Percentiles rank a stretch among this genome's conserved stretches.
Conservation (phyloP, 2,797 vertebrate species). For the Notamacropus eugenii region DNA sequence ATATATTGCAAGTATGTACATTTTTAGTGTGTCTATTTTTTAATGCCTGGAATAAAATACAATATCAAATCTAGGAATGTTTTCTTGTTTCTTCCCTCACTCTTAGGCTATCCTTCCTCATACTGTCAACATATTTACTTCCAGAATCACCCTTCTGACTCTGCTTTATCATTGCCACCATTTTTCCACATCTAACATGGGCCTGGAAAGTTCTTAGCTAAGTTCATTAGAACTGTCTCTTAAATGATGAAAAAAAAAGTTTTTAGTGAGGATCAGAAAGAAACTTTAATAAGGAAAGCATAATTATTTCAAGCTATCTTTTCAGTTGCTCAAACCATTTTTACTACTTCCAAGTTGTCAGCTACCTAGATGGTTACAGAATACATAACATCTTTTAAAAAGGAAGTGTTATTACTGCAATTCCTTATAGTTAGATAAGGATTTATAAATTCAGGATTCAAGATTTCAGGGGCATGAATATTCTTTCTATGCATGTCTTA, state of each 20-base stretch:
- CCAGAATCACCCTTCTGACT: not conserved
- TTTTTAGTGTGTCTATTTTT: not conserved
- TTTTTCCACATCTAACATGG: not conserved
- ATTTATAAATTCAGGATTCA: not conserved
- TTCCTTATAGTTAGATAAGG: not conserved
- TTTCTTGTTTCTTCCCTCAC: not conserved
- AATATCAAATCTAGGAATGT: not conserved
- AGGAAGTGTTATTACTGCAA: no score
- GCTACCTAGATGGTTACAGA: not conserved
- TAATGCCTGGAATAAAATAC: not conserved
- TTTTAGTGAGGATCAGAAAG: not conserved
- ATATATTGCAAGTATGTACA: not conserved
- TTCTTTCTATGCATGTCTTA: not conserved
- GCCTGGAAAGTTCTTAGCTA: not conserved
- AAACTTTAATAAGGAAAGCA: not conserved
- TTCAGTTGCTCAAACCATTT: not conserved
- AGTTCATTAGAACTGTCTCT: not conserved
- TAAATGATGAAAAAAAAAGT: not conserved
- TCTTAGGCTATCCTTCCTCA: not conserved
- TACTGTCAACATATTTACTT: not conserved
- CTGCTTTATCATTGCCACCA: not conserved
- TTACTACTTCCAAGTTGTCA: not conserved
- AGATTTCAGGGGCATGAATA: not conserved
- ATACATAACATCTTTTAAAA: not conserved
- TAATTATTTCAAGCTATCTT: not conserved